Evolutionary conservation across 1,140 invertebrate genomes (phyloP).

Genomic region (Latrodectus geometricus): DNA sequence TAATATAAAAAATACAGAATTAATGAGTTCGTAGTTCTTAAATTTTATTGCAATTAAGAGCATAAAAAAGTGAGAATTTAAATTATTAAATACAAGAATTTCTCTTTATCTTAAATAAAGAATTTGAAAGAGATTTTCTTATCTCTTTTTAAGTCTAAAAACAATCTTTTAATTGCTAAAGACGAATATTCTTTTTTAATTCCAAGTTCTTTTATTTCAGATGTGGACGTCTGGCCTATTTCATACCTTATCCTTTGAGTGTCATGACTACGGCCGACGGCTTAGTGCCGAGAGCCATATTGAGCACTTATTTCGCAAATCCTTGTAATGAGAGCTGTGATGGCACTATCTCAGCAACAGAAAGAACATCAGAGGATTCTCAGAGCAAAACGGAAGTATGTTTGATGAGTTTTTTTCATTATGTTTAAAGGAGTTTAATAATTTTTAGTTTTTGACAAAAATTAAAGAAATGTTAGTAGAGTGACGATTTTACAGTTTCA

Average conservation of each 20-base stretch:
- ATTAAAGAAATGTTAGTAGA: too few relatives aligned
- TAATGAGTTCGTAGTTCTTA: too few relatives aligned
- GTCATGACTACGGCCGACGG: slow-evolving; percentile 62
- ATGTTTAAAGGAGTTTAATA: too few relatives aligned
- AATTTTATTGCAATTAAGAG: too few relatives aligned
- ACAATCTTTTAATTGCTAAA: slow-evolving; percentile 23
- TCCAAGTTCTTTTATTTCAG: slow-evolving; percentile 53
- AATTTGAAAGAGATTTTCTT: background rate
- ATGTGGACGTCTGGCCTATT: slow-evolving; percentile 66
- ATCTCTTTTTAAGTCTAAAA: background rate
- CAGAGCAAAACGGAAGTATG: too few relatives aligned
- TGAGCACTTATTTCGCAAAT: slow-evolving; percentile 63
- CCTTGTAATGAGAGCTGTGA: slow-evolving; percentile 62
- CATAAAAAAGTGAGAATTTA: too few relatives aligned
- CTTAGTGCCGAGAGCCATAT: slow-evolving; percentile 64
- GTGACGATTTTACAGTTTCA: too few relatives aligned
- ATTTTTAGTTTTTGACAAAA: too few relatives aligned
- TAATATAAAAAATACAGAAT: too few relatives aligned
- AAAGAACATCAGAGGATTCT: background rate
- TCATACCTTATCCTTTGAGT: slow-evolving; percentile 66
- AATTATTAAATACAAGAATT: background rate
- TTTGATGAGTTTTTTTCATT: too few relatives aligned
- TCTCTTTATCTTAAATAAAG: background rate
- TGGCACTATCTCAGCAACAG: background rate
- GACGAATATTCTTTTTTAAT: background rate